Conservation (phyloP, 1,140 invertebrate genomes). For the Acyrthosiphon pisum region DNA sequence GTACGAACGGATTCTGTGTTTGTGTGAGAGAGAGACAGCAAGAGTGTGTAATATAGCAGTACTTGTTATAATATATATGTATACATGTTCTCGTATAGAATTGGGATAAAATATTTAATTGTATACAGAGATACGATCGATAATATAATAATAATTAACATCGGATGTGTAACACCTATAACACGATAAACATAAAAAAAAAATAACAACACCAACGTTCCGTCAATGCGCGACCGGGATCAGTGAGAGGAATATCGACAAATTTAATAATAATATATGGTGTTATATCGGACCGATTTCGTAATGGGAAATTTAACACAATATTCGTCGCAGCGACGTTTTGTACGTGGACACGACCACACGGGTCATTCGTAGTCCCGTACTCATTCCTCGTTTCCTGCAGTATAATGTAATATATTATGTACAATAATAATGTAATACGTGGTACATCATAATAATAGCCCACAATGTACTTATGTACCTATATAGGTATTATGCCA, state of each 20-base stretch:
- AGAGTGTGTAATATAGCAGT: neutral
- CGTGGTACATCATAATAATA: neutral
- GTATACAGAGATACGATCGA: constrained; percentile 1
- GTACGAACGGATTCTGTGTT: neutral
- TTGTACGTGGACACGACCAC: too few species aligned
- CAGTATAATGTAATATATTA: neutral
- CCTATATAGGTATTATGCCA: too few species aligned
- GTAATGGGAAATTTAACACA: neutral
- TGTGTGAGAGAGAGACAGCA: too few species aligned
- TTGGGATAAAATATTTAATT: neutral
- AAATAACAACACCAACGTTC: neutral
- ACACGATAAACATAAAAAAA: neutral
- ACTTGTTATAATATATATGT: neutral
- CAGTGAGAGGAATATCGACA: neutral
- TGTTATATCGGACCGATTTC: neutral
- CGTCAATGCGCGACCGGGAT: neutral
- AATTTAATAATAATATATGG: neutral
- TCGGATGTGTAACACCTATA: neutral
- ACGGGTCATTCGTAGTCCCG: too few species aligned
- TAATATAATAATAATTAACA: constrained; percentile 2
- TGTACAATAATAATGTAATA: neutral
- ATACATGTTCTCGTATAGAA: neutral
- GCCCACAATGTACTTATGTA: too few species aligned
- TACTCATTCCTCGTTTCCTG: neutral
- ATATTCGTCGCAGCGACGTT: neutral